Percentiles rank a stretch among this genome's conserved stretches.
These are phyloP conservation scores for Scotopteryx bipunctaria DNA, from an alignment of 2,888 invertebrate genomes.

Conservation along the genomic window DNA sequence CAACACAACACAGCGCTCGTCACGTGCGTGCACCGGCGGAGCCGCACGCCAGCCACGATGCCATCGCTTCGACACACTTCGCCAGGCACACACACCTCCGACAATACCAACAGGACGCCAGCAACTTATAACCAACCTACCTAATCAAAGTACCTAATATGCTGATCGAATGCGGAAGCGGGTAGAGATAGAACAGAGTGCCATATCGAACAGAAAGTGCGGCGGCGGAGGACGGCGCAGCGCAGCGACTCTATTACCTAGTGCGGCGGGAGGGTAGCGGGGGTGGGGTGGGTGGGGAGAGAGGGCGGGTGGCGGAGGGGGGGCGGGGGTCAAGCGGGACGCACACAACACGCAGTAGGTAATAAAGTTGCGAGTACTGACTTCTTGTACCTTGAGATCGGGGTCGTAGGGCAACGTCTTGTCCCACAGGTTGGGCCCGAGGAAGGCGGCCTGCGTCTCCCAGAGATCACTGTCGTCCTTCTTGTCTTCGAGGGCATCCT, in stretches of 20 bases:
- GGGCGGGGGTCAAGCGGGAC: slow-evolving; percentile 48
- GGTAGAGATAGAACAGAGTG: slow-evolving; percentile 10
- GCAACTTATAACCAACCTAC: not conserved
- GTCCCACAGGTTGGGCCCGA: slow-evolving; percentile 98
- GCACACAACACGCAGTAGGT: slow-evolving; percentile 72
- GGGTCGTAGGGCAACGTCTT: slow-evolving; percentile 95
- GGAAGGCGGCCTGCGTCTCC: slow-evolving; percentile 97
- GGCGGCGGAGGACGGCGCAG: slow-evolving; percentile 21
- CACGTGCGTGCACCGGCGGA: slow-evolving; percentile 6
- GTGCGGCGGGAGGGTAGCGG: slow-evolving; percentile 53
- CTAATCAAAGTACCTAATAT: not conserved
- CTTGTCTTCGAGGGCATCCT: slow-evolving; percentile 86
- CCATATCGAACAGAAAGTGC: slow-evolving; percentile 23
- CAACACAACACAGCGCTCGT: slow-evolving; percentile 56
- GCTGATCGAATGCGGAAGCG: slow-evolving; percentile 16
- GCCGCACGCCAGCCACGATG: not conserved
- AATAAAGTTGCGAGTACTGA: slow-evolving; percentile 81
- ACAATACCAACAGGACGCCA: slow-evolving; percentile 8
- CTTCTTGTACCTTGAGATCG: slow-evolving; percentile 96
- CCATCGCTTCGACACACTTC: slow-evolving; percentile 1
- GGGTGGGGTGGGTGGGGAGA: slow-evolving; percentile 39
- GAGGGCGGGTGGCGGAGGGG: slow-evolving; percentile 43
- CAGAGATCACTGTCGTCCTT: slow-evolving; percentile 94
- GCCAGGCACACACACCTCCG: slow-evolving; percentile 6
- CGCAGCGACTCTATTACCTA: slow-evolving; percentile 68